A percentile compares a stretch with the other conserved stretches of the same genome.
Conservation (phyloP, 2,888 invertebrate species). For the Folsomia candida region DNA sequence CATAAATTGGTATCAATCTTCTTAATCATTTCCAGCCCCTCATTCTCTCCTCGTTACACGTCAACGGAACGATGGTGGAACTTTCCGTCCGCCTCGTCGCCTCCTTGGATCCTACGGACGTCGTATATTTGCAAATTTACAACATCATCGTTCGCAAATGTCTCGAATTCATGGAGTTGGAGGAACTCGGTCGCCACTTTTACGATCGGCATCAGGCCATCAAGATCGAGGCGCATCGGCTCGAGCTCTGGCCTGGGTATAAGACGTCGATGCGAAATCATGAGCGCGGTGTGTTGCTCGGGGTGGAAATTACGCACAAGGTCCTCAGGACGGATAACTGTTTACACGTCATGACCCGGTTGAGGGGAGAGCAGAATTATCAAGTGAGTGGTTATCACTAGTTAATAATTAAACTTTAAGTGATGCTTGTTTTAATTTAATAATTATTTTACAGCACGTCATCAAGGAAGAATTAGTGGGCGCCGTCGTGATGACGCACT, state of each 20-base stretch:
- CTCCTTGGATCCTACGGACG: constrained; percentile 41
- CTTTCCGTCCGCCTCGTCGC: constrained; percentile 36
- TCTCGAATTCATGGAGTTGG: constrained; percentile 34
- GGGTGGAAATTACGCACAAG: constrained; percentile 78
- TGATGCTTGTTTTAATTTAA: too few species aligned
- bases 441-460: neutral
- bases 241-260: constrained; percentile 71
- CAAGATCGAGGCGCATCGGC: constrained; percentile 60
- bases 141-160: constrained; percentile 46
- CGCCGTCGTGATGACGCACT: constrained; percentile 47
- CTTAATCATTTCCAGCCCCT: constrained; percentile 35
- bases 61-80: constrained; percentile 33
- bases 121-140: constrained; percentile 45
- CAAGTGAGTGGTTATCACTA: constrained; percentile 11
- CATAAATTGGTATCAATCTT: too few species aligned
- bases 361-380: constrained; percentile 13
- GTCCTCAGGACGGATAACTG: constrained; percentile 76
- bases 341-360: constrained; percentile 60
- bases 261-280: constrained; percentile 77
- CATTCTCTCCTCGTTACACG: constrained; percentile 31
- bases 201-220: constrained; percentile 37
- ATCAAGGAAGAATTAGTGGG: constrained; percentile 37
- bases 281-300: constrained; percentile 73
- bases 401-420: too few species aligned
- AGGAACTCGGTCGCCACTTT: constrained; percentile 47